Evolutionary conservation across 2,113 vertebrate species (phyloP), one percentile per base, ranked within the genome.

Genomic region (Grus americana): DNA sequence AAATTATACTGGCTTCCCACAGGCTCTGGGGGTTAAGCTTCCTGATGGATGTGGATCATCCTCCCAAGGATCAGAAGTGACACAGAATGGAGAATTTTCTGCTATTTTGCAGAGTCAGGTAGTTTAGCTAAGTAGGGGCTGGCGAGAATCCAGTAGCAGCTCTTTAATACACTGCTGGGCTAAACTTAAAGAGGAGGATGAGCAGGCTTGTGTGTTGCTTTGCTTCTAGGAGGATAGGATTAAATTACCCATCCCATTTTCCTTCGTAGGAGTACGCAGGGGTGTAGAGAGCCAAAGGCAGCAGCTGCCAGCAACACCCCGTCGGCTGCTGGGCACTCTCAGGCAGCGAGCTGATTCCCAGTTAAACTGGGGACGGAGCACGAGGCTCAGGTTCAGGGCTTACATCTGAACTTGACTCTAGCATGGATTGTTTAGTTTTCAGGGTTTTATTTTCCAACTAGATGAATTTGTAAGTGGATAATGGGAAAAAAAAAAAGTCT

Each of bases 81-180:
- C 87, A 74, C 32, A 82, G 92, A 86, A 67, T 12, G 49, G 81
- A 82, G 91, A 79, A 61, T 85, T 83, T 83, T 79, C 79, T 82
- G 65, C 63, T 88, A 3, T 88, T 96, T 74, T 95, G 90, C 92
- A 47, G 86, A 71, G 89, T 95, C 95, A 96, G 93, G 80, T 82
- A 93, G 83, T 94, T 96, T 68, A 92, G 96, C 88, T 96, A 92
- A 96, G 95, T 78, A 84, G 80, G 40, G 61, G 30, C 88, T 96
- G 97, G 96, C 84, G 0, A 75, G 73, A 75, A 61, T 84, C 96
- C 96, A 95, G 85, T 20, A 67, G 86, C 91, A 72, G 88, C 76
- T 94, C 74, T 96, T 96, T 91, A 92, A 92, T 95, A 91, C 70
- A 54, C 73, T 79, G 61, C 73, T 79, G 88, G 86, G 83, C 91